Evolutionary conservation across 2,888 invertebrate genomes (phyloP), one percentile per base, ranked within the genome.

Genomic region (Phortica magna): DNA sequence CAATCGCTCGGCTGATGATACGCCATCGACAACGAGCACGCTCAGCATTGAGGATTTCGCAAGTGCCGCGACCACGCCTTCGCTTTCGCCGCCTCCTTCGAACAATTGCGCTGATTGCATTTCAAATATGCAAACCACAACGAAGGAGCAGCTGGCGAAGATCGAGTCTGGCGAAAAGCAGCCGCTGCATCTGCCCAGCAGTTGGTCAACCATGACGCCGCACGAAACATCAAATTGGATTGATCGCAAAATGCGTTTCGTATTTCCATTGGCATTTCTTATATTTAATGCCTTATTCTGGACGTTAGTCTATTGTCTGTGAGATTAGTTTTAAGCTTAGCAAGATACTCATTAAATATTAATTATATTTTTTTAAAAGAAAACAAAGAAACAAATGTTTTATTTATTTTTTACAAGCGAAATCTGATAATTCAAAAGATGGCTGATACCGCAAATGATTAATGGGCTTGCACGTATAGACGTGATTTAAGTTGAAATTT

Each of bases 161-260:
- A 10, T n/a, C 9, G 68, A 73, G 0, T 1, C 7, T 7, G 12
- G 39, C 1, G 9, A 14, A 65, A 39, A 41, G 17, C 31, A 31
- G 43, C 67, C 42, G 17, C 53, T 59, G 3, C n/a, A 70, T 22
- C 22, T 74, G n/a, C 59, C 78, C 14, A 74, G 91, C 75, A 90
- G 91, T 42, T 95, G 95, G 94, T 95, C 96, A 76, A 96, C 96
- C 42, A 97, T 97, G 96, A 96, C 97, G 2, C 97, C 97, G 0
- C 96, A 97, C 85, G 96, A 97, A 91, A 96, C 97, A 53, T 96
- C 97, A 77, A 95, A 95, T 70, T 97, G 97, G 96, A 96, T 97
- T 82, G 97, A 97, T 84, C 84, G 89, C 77, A 93, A 96, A 79
- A 95, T 96, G 74, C 93, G 97, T 64, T 93, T 96, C 53, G 93